A percentile compares a stretch with the other conserved stretches of the same genome.
Conservation (phyloP, 2,113 vertebrate species). For the Probosciger aterrimus region DNA sequence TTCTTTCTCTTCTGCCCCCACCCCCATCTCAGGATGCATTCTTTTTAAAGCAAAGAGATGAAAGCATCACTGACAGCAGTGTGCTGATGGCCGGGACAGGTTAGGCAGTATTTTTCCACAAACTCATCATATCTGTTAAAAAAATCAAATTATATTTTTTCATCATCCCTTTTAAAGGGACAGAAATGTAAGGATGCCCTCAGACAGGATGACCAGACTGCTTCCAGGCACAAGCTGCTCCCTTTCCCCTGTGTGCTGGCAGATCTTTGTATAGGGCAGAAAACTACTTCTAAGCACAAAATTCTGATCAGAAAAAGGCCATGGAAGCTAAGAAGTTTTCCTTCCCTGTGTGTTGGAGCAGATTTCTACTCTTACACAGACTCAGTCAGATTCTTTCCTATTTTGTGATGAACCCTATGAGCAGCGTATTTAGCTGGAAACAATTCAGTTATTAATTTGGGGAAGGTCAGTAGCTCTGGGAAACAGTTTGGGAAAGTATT, state of each 20-base stretch:
- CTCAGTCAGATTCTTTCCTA: neutral
- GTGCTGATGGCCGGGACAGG: constrained; percentile 1
- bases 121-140: neutral
- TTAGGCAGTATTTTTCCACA: neutral
- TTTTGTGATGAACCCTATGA: neutral
- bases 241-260: fast-evolving
- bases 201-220: neutral
- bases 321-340: neutral
- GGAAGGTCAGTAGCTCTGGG: neutral
- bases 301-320: neutral
- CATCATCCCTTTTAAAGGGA: neutral
- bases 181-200: neutral
- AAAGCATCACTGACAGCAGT: constrained; percentile 29
- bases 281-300: neutral
- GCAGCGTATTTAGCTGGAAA: neutral
- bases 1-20: neutral
- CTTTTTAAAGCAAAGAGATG: constrained; percentile 28
- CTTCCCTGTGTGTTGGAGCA: neutral
- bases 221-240: neutral
- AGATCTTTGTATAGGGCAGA: neutral
- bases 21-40: neutral
- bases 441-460: neutral
- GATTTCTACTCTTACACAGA: neutral
- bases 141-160: neutral
- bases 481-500: neutral